phyloP scores from a whole-genome alignment of 1,140 invertebrate genomes.

The Agraylea sexmaculata region DNA sequence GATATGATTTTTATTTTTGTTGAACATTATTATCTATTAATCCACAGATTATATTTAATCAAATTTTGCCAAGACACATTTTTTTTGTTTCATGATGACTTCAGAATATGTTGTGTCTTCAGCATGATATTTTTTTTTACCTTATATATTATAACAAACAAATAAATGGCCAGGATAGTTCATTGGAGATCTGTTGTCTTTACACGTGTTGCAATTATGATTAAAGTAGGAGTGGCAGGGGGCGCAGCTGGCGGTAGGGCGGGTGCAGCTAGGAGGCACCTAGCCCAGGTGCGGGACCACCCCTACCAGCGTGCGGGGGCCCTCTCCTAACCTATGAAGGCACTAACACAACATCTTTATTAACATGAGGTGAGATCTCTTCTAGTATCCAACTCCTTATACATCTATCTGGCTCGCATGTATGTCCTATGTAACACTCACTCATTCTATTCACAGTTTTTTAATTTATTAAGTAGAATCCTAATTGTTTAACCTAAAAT shows the following conservation, averaged over 20 bases:
- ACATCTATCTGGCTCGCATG: neutral
- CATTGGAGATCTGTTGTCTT: neutral
- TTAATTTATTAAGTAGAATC: slow-evolving; percentile 21
- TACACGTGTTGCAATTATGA: neutral
- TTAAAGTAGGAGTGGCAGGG: slow-evolving; percentile 32
- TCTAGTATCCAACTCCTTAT: neutral
- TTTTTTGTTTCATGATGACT: too few relatives aligned
- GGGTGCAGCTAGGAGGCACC: slow-evolving; percentile 62
- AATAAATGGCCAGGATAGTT: neutral
- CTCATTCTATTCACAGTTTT: too few relatives aligned
- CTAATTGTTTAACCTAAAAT: slow-evolving; percentile 36
- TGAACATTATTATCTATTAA: too few relatives aligned
- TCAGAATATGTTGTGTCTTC: too few relatives aligned
- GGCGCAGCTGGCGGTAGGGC: slow-evolving; percentile 57
- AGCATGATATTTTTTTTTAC: too few relatives aligned
- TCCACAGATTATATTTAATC: too few relatives aligned
- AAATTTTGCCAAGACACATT: too few relatives aligned
- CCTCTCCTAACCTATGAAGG: slow-evolving; percentile 46
- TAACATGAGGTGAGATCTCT: slow-evolving; percentile 14
- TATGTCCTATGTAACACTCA: neutral
- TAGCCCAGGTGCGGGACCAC: slow-evolving; percentile 79
- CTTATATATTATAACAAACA: too few relatives aligned
- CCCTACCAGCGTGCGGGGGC: slow-evolving; percentile 85
- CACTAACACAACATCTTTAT: slow-evolving; percentile 8
- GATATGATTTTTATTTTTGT: too few relatives aligned